These are phyloP conservation scores for Aurelia coerulea DNA, from an alignment of 30 jellyfish, hydroid and myxozoan genomes.

Conservation along the genomic window DNA sequence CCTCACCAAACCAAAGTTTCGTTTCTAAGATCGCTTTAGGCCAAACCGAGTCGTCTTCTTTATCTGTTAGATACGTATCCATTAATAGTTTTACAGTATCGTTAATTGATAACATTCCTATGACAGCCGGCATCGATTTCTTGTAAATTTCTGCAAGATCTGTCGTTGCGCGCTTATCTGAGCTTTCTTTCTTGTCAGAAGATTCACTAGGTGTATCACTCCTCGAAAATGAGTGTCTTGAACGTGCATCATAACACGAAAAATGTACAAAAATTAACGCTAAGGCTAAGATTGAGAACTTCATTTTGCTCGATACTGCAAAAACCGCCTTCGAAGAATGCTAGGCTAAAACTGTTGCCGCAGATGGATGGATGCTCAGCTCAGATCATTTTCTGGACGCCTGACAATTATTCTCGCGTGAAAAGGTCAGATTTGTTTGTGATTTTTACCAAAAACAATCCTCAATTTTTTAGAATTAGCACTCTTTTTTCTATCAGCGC, in stretches of 20 bases:
- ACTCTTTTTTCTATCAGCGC: too few species aligned
- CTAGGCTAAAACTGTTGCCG: not conserved
- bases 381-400: not conserved
- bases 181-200: not conserved
- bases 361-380: too few species aligned
- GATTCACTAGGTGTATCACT: not conserved
- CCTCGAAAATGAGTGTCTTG: not conserved
- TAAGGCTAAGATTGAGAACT: not conserved
- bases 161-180: not conserved
- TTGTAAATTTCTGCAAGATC: conserved; percentile 23
- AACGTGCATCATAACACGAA: not conserved
- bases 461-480: too few species aligned
- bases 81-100: conserved; percentile 26
- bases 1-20: conserved; percentile 62
- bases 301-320: not conserved
- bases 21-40: conserved; percentile 56
- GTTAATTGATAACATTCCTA: conserved; percentile 58
- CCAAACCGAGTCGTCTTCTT: conserved; percentile 56
- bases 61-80: conserved; percentile 34
- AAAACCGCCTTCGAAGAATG: not conserved
- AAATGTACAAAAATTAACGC: not conserved
- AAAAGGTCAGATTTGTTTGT: conserved; percentile 7
- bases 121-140: conserved; percentile 71
- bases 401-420: not conserved
- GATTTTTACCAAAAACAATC: not conserved